Percentiles rank a stretch among this genome's conserved stretches.
These are phyloP conservation scores for Oreochromis grahami DNA, from an alignment of 2,797 vertebrate species.

Conservation along the genomic window DNA sequence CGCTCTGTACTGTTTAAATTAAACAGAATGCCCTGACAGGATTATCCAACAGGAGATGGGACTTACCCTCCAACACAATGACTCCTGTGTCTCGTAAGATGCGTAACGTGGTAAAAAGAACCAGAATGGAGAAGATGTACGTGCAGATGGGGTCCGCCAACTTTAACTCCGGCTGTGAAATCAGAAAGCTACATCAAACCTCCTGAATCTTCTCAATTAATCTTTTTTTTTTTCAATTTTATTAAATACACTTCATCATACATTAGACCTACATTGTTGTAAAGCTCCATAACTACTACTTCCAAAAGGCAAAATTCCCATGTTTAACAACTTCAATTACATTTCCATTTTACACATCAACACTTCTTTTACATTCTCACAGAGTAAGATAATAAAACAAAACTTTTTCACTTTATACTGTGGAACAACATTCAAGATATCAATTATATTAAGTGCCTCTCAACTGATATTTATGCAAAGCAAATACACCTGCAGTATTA, in stretches of 20 bases:
- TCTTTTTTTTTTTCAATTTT: not conserved
- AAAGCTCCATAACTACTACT: not conserved
- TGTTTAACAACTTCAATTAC: not conserved
- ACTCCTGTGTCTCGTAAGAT: constrained; percentile 90
- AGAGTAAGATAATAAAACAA: not conserved
- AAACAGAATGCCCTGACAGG: not conserved
- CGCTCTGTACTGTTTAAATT: not conserved
- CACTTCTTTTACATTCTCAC: not conserved
- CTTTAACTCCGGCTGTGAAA: constrained; percentile 91
- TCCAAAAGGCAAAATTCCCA: not conserved
- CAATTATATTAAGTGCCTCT: not conserved
- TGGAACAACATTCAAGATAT: not conserved
- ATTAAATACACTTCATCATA: not conserved
- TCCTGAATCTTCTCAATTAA: not conserved
- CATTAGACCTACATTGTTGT: not conserved
- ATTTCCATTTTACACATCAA: not conserved
- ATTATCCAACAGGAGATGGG: not conserved
- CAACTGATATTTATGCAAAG: not conserved
- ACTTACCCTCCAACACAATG: constrained; percentile 91
- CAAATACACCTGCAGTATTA: not conserved
- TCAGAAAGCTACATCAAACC: constrained; percentile 4
- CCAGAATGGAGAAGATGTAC: constrained; percentile 93
- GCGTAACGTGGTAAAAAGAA: constrained; percentile 90
- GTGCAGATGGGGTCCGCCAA: constrained; percentile 96
- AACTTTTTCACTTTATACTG: not conserved